A percentile compares a stretch with the other conserved stretches of the same genome.
Conservation (phyloP, 1,140 invertebrate genomes). For the Caenorhabditis inopinata region DNA sequence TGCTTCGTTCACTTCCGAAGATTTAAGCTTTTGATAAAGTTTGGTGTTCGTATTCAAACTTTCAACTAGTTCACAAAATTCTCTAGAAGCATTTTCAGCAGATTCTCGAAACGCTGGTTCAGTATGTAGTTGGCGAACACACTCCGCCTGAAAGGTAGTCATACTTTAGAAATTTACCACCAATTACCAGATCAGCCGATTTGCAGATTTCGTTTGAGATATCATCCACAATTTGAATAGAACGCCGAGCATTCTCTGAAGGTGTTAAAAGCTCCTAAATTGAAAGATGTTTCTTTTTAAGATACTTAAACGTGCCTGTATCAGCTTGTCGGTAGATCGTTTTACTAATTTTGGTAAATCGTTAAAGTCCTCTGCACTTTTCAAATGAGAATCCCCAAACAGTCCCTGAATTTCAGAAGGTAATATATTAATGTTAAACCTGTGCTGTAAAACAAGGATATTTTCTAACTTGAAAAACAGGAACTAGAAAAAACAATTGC, state of each 20-base stretch:
- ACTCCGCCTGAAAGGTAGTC: slow-evolving; percentile 53
- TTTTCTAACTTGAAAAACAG: too few relatives aligned
- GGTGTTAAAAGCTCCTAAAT: not conserved
- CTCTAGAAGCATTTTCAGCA: slow-evolving; percentile 42
- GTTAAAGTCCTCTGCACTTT: slow-evolving; percentile 36
- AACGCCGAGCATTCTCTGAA: not conserved
- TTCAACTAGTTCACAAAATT: slow-evolving; percentile 51
- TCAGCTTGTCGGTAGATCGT: not conserved
- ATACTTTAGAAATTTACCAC: slow-evolving; percentile 18
- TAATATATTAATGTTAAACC: too few relatives aligned
- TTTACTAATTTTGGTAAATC: slow-evolving; percentile 39
- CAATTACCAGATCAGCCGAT: slow-evolving; percentile 47
- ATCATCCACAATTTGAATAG: slow-evolving; percentile 50
- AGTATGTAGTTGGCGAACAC: slow-evolving; percentile 44
- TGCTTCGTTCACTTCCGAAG: slow-evolving; percentile 39
- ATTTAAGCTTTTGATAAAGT: slow-evolving; percentile 49
- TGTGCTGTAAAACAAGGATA: too few relatives aligned
- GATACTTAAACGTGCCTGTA: not conserved
- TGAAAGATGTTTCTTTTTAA: not conserved
- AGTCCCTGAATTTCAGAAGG: slow-evolving; percentile 51
- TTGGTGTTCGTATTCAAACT: slow-evolving; percentile 46
- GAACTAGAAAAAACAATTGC: too few relatives aligned
- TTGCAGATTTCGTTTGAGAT: slow-evolving; percentile 52
- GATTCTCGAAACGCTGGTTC: slow-evolving; percentile 39
- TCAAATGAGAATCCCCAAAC: slow-evolving; percentile 46